A percentile compares a stretch with the other conserved stretches of the same genome.
phyloP scores from a whole-genome alignment of 2,888 invertebrate genomes.

The Netelia fuscicornis region DNA sequence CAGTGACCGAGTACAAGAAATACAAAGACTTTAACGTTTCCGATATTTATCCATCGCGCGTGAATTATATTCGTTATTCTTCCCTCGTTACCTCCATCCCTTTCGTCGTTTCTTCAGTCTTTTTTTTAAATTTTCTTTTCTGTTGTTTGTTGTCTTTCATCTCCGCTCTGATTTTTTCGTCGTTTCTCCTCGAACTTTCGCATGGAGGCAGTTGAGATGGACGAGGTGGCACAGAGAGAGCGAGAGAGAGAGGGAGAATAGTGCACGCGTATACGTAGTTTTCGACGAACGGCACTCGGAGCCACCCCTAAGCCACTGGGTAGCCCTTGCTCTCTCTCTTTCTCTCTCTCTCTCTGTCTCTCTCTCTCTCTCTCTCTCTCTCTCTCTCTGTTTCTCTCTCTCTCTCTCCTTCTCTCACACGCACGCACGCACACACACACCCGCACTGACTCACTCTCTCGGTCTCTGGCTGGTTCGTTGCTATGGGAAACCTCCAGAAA shows the following conservation, averaged over 20 bases:
- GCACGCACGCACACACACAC: no score
- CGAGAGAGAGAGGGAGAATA: conserved; percentile 2
- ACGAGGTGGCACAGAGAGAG: conserved; percentile 1
- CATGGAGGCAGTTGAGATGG: neutral
- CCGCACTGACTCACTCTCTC: conserved; percentile 70
- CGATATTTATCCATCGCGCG: neutral
- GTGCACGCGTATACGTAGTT: conserved; percentile 68
- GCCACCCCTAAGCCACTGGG: conserved; percentile 81
- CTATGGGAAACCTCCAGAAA: conserved; percentile 85
- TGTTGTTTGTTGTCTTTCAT: conserved; percentile 2
- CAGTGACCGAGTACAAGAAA: no score
- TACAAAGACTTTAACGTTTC: neutral
- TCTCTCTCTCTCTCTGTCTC: conserved; percentile 42
- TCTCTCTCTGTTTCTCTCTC: neutral
- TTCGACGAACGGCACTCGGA: conserved; percentile 80
- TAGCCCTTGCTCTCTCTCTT: conserved; percentile 68
- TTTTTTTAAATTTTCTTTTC: neutral
- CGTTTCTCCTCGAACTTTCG: neutral
- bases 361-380: conserved; percentile 71
- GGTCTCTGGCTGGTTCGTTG: conserved; percentile 78
- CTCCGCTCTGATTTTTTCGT: neutral
- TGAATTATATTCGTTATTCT: neutral
- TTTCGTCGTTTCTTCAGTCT: neutral
- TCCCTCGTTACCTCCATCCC: neutral
- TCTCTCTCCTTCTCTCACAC: neutral